Evolutionary conservation across 2,113 vertebrate species (phyloP).

Genomic region (Lampris megalopsis): DNA sequence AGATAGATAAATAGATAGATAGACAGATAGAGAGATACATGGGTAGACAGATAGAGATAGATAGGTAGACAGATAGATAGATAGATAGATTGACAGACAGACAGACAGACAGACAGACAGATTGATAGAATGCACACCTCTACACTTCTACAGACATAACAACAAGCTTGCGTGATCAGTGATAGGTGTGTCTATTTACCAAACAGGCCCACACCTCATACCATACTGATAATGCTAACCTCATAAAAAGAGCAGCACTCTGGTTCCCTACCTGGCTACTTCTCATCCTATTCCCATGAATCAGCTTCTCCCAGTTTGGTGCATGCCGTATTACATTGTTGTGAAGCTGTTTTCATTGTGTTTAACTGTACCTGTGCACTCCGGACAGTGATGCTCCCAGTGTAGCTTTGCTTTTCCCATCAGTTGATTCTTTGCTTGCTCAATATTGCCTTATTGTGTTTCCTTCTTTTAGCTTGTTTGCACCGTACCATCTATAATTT

Average conservation of each 20-base stretch:
- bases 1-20: neutral
- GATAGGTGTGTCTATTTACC: conserved; percentile 25
- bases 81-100: conserved; percentile 7
- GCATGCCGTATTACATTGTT: no score
- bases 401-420: no score
- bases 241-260: neutral
- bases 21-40: neutral
- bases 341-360: no score
- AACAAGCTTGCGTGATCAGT: conserved; percentile 23
- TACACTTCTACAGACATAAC: neutral
- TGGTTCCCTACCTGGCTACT: neutral
- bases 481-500: no score
- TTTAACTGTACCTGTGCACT: no score
- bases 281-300: neutral
- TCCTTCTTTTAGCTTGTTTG: no score
- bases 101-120: neutral
- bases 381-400: no score
- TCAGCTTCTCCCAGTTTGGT: no score
- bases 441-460: no score
- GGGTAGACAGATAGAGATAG: neutral
- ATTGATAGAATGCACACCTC: neutral
- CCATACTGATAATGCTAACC: conserved; percentile 12
- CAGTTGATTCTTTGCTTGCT: no score
- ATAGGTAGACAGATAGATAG: neutral
- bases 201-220: conserved; percentile 11